These are phyloP conservation scores for Cebidichthys violaceus DNA, from an alignment of 2,113 vertebrate genomes.

Conservation along the genomic window DNA sequence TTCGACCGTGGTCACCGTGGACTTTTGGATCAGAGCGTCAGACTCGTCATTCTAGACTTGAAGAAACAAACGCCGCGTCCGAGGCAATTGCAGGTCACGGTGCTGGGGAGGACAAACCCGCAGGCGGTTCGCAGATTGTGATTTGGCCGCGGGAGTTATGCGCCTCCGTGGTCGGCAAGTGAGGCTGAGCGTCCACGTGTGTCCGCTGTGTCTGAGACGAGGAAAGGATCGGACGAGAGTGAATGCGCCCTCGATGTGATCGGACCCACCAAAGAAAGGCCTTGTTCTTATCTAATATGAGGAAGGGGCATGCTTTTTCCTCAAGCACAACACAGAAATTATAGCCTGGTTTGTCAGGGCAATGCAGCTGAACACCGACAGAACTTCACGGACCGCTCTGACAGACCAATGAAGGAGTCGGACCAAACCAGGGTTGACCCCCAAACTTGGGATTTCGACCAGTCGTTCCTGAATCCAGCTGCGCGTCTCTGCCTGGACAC, in stretches of 20 bases:
- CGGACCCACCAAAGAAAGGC: not conserved
- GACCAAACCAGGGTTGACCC: conserved; percentile 54
- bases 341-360: not conserved
- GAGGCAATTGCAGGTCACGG: conserved; percentile 61
- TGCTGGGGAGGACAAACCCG: conserved; percentile 39
- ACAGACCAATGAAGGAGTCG: conserved; percentile 73
- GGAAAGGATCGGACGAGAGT: not conserved
- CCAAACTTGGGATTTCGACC: conserved; percentile 61
- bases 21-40: conserved; percentile 40
- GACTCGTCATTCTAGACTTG: conserved; percentile 11
- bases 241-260: not conserved
- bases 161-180: conserved; percentile 55
- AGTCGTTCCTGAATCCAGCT: conserved; percentile 48
- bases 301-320: not conserved
- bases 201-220: not conserved
- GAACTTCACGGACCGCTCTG: not conserved
- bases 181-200: conserved; percentile 45
- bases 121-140: conserved; percentile 52
- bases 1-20: conserved; percentile 26
- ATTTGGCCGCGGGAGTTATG: conserved; percentile 64
- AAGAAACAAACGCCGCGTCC: conserved; percentile 29
- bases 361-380: not conserved
- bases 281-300: not conserved
- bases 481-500: conserved; percentile 76
- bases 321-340: not conserved